Evolutionary conservation across 2,888 invertebrate species (phyloP).

Genomic region (Slavum lentiscoides): DNA sequence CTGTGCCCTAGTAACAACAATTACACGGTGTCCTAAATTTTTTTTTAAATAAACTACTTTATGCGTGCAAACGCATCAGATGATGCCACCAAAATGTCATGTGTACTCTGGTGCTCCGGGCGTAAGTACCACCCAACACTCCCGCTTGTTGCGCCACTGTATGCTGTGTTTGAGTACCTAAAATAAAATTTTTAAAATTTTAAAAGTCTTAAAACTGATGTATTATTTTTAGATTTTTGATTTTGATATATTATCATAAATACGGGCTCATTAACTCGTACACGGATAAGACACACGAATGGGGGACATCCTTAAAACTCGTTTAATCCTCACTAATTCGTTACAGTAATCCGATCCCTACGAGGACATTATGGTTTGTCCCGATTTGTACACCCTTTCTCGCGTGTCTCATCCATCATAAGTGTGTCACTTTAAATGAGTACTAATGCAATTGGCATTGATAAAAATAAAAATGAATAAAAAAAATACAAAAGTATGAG

Average conservation of each 20-base stretch:
- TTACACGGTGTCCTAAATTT: too few species aligned
- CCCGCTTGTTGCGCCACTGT: too few species aligned
- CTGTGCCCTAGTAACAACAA: too few species aligned
- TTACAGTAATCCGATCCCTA: slow-evolving; percentile 26
- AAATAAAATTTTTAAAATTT: background rate
- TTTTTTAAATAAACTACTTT: too few species aligned
- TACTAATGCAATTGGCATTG: background rate
- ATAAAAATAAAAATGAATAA: slow-evolving; percentile 4
- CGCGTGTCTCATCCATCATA: slow-evolving; percentile 5
- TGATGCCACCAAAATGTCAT: too few species aligned
- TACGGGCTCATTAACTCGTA: background rate
- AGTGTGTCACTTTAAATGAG: slow-evolving; percentile 4
- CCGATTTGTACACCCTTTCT: slow-evolving; percentile 5
- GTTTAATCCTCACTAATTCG: slow-evolving; percentile 39
- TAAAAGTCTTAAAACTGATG: background rate
- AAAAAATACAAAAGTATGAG: background rate
- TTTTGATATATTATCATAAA: slow-evolving; percentile 24
- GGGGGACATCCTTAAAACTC: background rate
- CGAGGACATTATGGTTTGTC: slow-evolving; percentile 20
- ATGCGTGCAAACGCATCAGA: too few species aligned
- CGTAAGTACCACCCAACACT: too few species aligned
- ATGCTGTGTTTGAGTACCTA: too few species aligned
- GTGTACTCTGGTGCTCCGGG: too few species aligned
- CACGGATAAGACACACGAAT: background rate
- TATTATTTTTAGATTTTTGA: slow-evolving; percentile 13